phyloP scores from a whole-genome alignment of 1,140 invertebrate genomes.

The Protaetia brevitarsis region DNA sequence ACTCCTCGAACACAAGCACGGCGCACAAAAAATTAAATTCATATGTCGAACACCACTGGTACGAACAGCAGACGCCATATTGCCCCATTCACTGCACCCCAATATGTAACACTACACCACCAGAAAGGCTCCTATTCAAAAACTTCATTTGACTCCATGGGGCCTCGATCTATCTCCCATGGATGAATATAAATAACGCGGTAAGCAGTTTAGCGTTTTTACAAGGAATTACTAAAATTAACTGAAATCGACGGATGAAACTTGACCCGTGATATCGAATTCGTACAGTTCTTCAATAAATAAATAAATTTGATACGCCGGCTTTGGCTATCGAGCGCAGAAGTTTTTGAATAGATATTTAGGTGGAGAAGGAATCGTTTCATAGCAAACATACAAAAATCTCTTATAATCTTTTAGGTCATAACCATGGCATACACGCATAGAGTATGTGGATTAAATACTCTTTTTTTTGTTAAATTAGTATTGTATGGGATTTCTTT shows the following conservation, averaged over 20 bases:
- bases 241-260: too few species aligned
- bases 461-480: background rate
- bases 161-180: background rate
- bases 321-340: too few species aligned
- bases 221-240: too few species aligned
- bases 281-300: too few species aligned
- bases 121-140: conserved; percentile 20
- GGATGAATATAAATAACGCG: background rate
- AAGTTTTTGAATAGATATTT: conserved; percentile 4
- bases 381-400: conserved; percentile 2
- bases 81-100: conserved; percentile 17
- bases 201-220: background rate
- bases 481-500: background rate
- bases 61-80: conserved; percentile 19
- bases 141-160: conserved; percentile 15
- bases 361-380: background rate
- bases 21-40: conserved; percentile 14
- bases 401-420: background rate
- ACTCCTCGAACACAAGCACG: background rate
- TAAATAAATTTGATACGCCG: too few species aligned
- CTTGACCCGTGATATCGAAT: too few species aligned
- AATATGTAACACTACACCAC: conserved; percentile 22
- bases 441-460: background rate
- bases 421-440: background rate
- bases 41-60: conserved; percentile 20